Conservation (phyloP, 2,888 invertebrate genomes). For the Tenthredo distinguenda region DNA sequence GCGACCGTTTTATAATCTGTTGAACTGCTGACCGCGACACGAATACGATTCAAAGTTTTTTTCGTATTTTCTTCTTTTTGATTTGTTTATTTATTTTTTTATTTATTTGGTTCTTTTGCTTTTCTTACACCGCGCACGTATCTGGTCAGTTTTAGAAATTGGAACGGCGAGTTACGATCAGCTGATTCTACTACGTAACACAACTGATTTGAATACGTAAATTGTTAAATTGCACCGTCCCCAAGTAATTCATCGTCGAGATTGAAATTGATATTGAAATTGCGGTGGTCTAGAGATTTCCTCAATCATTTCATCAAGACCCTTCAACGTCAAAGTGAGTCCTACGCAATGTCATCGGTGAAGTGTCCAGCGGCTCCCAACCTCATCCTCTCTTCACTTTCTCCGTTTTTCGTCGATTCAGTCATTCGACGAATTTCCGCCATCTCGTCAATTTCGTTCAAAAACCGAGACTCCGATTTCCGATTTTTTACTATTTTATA, state of each 20-base stretch:
- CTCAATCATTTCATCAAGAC: constrained; percentile 71
- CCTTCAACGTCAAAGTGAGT: constrained; percentile 59
- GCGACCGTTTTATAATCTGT: not conserved
- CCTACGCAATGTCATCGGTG: constrained; percentile 67
- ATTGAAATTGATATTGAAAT: constrained; percentile 57
- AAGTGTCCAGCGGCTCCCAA: constrained; percentile 25
- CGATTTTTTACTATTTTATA: not conserved
- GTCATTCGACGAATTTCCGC: not conserved
- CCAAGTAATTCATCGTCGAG: constrained; percentile 35
- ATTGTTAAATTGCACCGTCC: constrained; percentile 41
- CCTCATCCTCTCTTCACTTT: constrained; percentile 7
- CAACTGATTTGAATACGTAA: constrained; percentile 35
- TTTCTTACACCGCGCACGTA: not conserved
- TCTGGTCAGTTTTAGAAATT: not conserved
- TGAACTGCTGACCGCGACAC: not conserved
- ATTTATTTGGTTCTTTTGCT: not conserved
- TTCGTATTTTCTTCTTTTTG: not conserved
- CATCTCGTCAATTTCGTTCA: not conserved
- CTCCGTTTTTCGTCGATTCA: not conserved
- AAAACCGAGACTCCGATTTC: not conserved
- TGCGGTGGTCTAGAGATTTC: constrained; percentile 68
- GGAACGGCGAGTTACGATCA: constrained; percentile 9
- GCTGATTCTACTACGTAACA: not conserved
- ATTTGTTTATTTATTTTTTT: not conserved
- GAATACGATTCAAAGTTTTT: not conserved